These are phyloP conservation scores for Tauraco erythrolophus DNA, from an alignment of 2,113 vertebrate species.

Conservation along the genomic window DNA sequence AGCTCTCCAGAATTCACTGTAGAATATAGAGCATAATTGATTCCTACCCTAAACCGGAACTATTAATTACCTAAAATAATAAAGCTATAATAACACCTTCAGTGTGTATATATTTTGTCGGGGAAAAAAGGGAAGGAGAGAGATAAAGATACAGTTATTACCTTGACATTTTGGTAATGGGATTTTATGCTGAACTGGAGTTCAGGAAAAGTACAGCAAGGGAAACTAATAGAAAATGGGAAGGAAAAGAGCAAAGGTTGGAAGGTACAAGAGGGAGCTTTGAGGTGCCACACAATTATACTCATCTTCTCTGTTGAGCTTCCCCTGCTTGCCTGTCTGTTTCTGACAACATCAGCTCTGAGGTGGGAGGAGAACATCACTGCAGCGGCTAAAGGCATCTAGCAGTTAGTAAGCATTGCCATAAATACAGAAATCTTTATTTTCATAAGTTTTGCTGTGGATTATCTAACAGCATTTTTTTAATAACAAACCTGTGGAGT, in stretches of 20 bases:
- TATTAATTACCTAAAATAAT: conserved; percentile 26
- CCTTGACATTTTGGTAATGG: conserved; percentile 56
- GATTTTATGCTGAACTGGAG: conserved; percentile 22
- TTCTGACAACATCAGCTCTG: background rate
- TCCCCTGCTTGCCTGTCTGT: background rate
- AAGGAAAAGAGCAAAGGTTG: conserved; percentile 27
- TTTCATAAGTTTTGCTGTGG: accelerated
- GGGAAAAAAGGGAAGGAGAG: background rate
- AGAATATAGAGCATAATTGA: background rate
- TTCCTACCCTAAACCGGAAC: background rate
- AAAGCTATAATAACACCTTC: background rate
- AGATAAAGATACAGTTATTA: background rate
- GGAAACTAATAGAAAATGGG: conserved; percentile 1
- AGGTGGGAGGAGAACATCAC: background rate
- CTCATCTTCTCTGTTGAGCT: background rate
- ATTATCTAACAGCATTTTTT: background rate
- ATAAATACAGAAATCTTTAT: background rate
- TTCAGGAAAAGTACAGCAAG: background rate
- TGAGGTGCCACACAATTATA: background rate
- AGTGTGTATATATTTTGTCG: background rate
- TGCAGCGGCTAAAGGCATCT: background rate
- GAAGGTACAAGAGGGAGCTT: background rate
- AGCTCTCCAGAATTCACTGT: background rate
- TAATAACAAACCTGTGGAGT: background rate
- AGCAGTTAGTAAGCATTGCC: background rate